Evolutionary conservation across 2,113 vertebrate genomes (phyloP), one percentile per base, ranked within the genome.

Genomic region (Zosterops lateralis): DNA sequence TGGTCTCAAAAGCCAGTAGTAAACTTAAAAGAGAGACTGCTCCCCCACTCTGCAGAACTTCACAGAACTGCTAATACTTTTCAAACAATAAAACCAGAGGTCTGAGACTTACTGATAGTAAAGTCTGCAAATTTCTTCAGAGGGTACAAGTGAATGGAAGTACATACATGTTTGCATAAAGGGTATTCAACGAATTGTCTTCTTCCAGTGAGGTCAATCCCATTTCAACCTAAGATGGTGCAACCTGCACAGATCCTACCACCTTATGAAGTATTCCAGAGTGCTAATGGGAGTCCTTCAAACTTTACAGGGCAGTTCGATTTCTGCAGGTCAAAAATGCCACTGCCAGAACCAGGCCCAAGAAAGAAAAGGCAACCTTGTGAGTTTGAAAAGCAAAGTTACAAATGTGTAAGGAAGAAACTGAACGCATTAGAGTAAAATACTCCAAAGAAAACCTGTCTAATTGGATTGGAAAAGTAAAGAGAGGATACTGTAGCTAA

Each of bases 381-480:
- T 14, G 34, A 92, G 67, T 62, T 38, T 73, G 29, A 88, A 93
- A 92, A 62, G 57, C 34, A 84, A 57, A 89, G 70, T 45, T 82
- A 82, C n/a, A 65, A 84, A 74, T 14, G 34, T 21, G 36, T 61
- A 67, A 65, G 45, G 65, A 92, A 89, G 57, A 89, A 84, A 84
- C 0, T 8, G 36, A 90, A 92, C 0, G 0, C 25, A 31, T 56
- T 74, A 58, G 32, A 80, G 47, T 21, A 56, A 83, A 91, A 85
- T 83, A 57, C 32, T 88, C n/a, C 32, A 68, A 90, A 62, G 56
- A 67, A 91, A 84, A 71, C 13, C 2, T 1, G 8, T 45, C n/a
- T 84, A 94, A 90, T 40, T 78, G 89, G 91, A 96, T 51, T 89
- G 91, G 57, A 82, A 89, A 94, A 36, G 54, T 89, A 87, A 92